Percentiles rank a stretch among this genome's conserved stretches.
These are phyloP conservation scores for Eciton burchellii DNA, from an alignment of 1,140 invertebrate species.

Conservation along the genomic window DNA sequence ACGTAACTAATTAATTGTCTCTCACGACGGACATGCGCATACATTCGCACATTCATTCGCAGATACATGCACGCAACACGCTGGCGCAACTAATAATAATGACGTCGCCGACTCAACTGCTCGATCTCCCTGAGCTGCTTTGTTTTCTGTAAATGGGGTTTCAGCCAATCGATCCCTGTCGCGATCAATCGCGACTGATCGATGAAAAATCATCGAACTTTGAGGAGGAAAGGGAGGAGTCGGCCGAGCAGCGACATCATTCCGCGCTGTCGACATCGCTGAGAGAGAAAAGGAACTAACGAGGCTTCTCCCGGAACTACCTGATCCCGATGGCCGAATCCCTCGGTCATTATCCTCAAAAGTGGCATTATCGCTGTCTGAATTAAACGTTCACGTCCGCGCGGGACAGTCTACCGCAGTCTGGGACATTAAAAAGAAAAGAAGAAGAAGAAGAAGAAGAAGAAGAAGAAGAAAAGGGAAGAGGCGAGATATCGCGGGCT, in stretches of 20 bases:
- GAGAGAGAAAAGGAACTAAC: slow-evolving; percentile 64
- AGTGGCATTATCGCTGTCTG: background rate
- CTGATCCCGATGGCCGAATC: slow-evolving; percentile 18
- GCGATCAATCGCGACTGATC: background rate
- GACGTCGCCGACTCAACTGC: slow-evolving; percentile 1
- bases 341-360: background rate
- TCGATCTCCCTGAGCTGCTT: background rate
- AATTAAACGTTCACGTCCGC: background rate
- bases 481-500: background rate
- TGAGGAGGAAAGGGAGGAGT: background rate
- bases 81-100: background rate
- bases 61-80: background rate
- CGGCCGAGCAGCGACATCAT: background rate
- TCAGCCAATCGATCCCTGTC: background rate
- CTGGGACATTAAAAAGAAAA: background rate
- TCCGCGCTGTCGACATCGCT: background rate
- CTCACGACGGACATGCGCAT: background rate
- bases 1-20: slow-evolving; percentile 34
- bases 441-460: background rate
- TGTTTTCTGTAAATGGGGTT: background rate
- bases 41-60: background rate
- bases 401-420: background rate
- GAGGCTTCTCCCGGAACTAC: slow-evolving; percentile 42
- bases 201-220: background rate
- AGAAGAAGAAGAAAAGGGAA: background rate